A percentile compares a stretch with the other conserved stretches of the same genome.
Evolutionary conservation across 2,113 vertebrate species (phyloP).

Genomic region (Gnathonemus echidnorhynchus): DNA sequence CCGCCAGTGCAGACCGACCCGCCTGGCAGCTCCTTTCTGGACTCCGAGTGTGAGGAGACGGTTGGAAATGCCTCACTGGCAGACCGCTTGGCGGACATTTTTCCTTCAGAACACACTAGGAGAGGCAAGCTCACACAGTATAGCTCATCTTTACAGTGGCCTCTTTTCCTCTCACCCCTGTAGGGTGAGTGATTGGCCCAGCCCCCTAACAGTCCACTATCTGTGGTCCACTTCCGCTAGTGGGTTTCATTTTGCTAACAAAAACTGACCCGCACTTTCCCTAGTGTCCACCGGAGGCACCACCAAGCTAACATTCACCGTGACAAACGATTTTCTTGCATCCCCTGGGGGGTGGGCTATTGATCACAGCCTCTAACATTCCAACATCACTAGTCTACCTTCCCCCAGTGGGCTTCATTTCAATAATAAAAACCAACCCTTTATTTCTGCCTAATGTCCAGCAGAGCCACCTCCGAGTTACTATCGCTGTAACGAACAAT

Average conservation of each 20-base stretch:
- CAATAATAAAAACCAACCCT: neutral
- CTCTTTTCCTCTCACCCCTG: neutral
- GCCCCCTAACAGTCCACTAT: neutral
- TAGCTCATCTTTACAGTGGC: neutral
- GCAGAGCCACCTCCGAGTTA: neutral
- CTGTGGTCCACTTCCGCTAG: neutral
- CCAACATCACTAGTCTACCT: neutral
- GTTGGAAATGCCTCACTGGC: neutral
- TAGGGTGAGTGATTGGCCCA: neutral
- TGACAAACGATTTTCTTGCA: neutral
- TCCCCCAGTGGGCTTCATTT: neutral
- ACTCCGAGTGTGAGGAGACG: neutral
- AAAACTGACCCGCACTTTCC: neutral
- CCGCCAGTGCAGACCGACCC: neutral
- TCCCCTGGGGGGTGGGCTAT: neutral
- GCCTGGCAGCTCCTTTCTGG: neutral
- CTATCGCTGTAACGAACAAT: neutral
- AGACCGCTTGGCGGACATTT: neutral
- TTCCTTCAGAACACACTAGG: neutral
- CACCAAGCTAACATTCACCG: neutral
- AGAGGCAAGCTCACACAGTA: neutral
- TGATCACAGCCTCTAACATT: neutral
- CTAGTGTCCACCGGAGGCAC: neutral
- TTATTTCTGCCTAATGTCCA: neutral
- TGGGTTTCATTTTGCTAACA: neutral